phyloP scores from a whole-genome alignment of 2,113 vertebrate species.

The Shinisaurus crocodilurus region DNA sequence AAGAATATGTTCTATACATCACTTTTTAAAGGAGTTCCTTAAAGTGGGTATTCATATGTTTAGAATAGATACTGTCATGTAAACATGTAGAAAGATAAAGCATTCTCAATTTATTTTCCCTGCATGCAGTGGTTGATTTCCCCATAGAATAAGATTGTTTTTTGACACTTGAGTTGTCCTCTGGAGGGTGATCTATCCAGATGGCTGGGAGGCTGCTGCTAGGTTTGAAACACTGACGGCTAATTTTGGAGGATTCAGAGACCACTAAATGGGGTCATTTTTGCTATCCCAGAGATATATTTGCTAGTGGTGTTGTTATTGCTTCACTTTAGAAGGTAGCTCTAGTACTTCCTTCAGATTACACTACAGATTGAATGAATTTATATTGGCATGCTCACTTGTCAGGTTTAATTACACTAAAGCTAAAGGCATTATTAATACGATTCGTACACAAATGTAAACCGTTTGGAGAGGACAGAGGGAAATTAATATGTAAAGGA shows the following conservation, averaged over 20 bases:
- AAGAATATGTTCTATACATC: background rate
- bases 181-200: slow-evolving; percentile 39
- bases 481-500: slow-evolving; percentile 51
- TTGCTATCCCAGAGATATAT: slow-evolving; percentile 7
- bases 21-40: background rate
- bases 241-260: slow-evolving; percentile 51
- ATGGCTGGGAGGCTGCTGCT: slow-evolving; percentile 48
- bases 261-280: slow-evolving; percentile 15
- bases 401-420: slow-evolving; percentile 53
- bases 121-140: slow-evolving; percentile 8
- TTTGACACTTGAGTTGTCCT: slow-evolving; percentile 56
- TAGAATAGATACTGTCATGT: background rate
- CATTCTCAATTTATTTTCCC: fast-evolving
- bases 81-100: background rate
- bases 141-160: slow-evolving; percentile 31
- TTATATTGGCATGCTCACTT: slow-evolving; percentile 40
- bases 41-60: background rate
- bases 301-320: slow-evolving; percentile 35
- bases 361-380: background rate
- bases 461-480: slow-evolving; percentile 43
- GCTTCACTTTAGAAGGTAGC: background rate
- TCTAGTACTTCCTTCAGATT: background rate
- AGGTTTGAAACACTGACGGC: slow-evolving; percentile 23
- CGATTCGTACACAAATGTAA: slow-evolving; percentile 35
- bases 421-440: slow-evolving; percentile 38